Evolutionary conservation across 2,113 vertebrate species (phyloP), one percentile per base, ranked within the genome.

Genomic region (Chionis minor): DNA sequence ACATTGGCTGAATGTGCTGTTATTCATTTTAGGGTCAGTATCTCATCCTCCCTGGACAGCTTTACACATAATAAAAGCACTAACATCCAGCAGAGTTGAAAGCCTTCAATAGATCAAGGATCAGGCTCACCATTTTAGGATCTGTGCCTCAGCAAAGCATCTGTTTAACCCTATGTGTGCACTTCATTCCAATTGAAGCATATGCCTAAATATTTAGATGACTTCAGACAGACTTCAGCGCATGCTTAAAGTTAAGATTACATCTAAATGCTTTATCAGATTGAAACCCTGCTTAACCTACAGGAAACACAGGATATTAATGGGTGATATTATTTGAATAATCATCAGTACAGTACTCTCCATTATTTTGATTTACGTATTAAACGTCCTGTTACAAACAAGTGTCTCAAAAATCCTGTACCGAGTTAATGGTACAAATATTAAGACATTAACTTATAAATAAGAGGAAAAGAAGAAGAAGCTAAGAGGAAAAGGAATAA

Each of bases 81-180:
- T 90, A 90, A 81, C 63, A 93, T 95, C 86, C 91, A 92, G 69
- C 91, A 93, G 92, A 96, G 95, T 94, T 96, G 91, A 96, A 96
- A 96, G 83, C 69, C 56, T 94, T 91, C 70, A 84, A 61, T 5
- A 96, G 83, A 92, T 92, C 77, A 91, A 91, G 91, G 91, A 95
- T 92, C 86, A 89, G 92, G 66, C 86, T 96, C 86, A 67, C 51
- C 91, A 58, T 96, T 95, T 91, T 77, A 92, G 89, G 78, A 88
- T 90, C 66, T 87, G 66, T 89, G 73, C 61, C 56, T 85, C 84
- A 91, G 86, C 54, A 96, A 91, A 94, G 44, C 78, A 66, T 89
- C 86, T 97, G 78, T 88, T 97, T 96, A 97, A 95, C 83, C 54
- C 82, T 86, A 47, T 18, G 11, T 63, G 44, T 1, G 5, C 51